A percentile compares a stretch with the other conserved stretches of the same genome.
phyloP scores from a whole-genome alignment of 2,888 invertebrate species.

The Trileptium ribeirensis region DNA sequence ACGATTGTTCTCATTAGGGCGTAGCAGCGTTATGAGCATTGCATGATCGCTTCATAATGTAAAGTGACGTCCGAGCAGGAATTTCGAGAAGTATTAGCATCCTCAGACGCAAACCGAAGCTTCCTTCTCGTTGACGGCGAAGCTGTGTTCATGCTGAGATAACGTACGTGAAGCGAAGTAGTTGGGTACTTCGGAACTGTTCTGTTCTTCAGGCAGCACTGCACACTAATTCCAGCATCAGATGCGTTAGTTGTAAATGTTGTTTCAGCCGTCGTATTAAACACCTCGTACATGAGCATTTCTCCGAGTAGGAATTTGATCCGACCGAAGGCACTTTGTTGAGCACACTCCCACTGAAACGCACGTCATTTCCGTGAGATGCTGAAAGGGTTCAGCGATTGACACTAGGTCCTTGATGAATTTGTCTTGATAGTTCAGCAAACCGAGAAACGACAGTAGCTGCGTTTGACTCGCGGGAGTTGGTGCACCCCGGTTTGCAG shows the following conservation, averaged over 20 bases:
- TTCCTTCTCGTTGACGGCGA: neutral
- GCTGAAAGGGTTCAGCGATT: neutral
- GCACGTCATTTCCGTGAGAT: neutral
- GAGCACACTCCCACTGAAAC: too few species aligned
- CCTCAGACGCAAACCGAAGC: neutral
- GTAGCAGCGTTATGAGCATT: neutral
- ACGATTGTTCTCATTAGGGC: neutral
- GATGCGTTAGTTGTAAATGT: neutral
- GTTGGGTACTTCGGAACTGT: neutral
- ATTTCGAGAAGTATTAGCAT: neutral
- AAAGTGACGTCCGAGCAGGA: neutral
- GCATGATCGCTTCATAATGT: neutral
- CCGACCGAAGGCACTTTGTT: neutral
- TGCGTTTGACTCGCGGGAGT: neutral
- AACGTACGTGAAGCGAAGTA: neutral
- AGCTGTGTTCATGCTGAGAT: neutral
- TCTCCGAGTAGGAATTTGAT: neutral
- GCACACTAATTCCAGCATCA: constrained; percentile 4
- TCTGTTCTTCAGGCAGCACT: neutral
- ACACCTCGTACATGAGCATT: neutral
- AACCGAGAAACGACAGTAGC: neutral
- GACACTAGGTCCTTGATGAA: neutral
- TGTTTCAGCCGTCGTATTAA: neutral
- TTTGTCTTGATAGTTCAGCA: neutral
- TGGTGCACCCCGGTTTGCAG: neutral